Evolutionary conservation across 2,113 vertebrate species (phyloP).

Genomic region (Thamnaconus septentrionalis): DNA sequence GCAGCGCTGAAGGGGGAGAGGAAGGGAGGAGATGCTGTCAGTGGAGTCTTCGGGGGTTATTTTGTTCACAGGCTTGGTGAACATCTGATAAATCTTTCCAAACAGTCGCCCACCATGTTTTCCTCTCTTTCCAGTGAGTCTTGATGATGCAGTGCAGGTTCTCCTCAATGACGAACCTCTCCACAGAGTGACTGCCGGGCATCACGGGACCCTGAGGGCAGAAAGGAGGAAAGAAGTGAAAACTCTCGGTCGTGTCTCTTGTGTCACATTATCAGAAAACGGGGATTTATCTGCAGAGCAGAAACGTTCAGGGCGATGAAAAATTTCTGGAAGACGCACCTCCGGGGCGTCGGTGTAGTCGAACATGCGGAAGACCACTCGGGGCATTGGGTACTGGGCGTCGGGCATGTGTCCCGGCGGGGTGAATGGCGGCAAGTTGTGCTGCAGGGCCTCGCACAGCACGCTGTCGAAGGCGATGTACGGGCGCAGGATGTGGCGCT

Average conservation of each 20-base stretch:
- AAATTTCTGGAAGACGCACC: slow-evolving; percentile 39
- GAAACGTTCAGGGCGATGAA: no score
- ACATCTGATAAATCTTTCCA: no score
- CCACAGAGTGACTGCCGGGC: slow-evolving; percentile 96
- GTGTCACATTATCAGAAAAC: no score
- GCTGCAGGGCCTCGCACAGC: slow-evolving; percentile 94
- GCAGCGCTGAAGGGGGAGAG: slow-evolving; percentile 82
- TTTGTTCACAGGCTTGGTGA: neutral
- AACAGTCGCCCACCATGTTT: slow-evolving; percentile 83
- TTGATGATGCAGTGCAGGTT: slow-evolving; percentile 96
- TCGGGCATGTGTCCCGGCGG: slow-evolving; percentile 91
- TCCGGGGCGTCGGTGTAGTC: slow-evolving; percentile 98
- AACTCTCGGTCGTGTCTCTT: no score
- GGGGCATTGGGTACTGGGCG: slow-evolving; percentile 89
- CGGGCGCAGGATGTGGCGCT: slow-evolving; percentile 93
- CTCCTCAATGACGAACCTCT: slow-evolving; percentile 97
- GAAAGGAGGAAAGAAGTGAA: neutral
- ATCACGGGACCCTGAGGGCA: slow-evolving; percentile 90
- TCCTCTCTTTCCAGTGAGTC: slow-evolving; percentile 96
- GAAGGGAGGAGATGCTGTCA: neutral
- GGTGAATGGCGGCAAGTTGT: slow-evolving; percentile 97
- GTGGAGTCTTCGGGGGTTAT: neutral
- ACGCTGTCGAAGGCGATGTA: slow-evolving; percentile 98
- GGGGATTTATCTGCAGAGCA: no score
- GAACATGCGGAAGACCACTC: slow-evolving; percentile 95